Evolutionary conservation across 2,888 invertebrate genomes (phyloP), one percentile per base, ranked within the genome.

Genomic region (Ectemnius lituratus): DNA sequence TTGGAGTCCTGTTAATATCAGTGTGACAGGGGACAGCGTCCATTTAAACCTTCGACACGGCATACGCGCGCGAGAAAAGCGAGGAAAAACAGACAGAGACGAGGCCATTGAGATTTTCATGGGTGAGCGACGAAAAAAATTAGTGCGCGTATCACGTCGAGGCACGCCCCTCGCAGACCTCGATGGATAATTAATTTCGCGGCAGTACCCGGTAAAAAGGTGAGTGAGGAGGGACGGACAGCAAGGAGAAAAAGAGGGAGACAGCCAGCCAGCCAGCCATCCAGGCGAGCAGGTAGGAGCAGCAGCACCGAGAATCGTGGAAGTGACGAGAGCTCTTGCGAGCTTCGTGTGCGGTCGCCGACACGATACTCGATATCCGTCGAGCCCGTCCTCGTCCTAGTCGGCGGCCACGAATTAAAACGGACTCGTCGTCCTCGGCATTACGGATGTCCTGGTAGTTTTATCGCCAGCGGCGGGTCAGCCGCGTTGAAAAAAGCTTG

Each of bases 181-280:
- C 67, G 75, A 67, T 57, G 52, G 73, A 76, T 80, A 76, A 76
- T 80, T 76, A 82, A 82, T 82, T 78, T 82, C 70, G 79, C 66
- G 16, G 45, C 16, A 4, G 8, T 58, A 56, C 37, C 2, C 14
- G 20, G 47, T 14, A 45, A 72, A 70, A 71, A 64, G 62, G 49
- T 14, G 52, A 13, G 61, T 49, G 23, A 56, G 27, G 46, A 62
- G 28, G 28, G 45, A 58, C 4, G 61, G 28, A 16, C 52, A 52
- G 16, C 16, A 52, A 47, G 11, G 47, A 47, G 47, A 47, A 47
- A 47, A 14, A n/a, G 23, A 23, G 23, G 23, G 23, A 23, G 23
- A 23, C 3, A 23, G 23, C 3, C 3, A 23, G 23, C 23, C 3
- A 3, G 23, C 23, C 3, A 23, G 23, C 23, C 23, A 23, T 2